Conservation (phyloP, 2,888 invertebrate genomes). For the Aplocera efformata region DNA sequence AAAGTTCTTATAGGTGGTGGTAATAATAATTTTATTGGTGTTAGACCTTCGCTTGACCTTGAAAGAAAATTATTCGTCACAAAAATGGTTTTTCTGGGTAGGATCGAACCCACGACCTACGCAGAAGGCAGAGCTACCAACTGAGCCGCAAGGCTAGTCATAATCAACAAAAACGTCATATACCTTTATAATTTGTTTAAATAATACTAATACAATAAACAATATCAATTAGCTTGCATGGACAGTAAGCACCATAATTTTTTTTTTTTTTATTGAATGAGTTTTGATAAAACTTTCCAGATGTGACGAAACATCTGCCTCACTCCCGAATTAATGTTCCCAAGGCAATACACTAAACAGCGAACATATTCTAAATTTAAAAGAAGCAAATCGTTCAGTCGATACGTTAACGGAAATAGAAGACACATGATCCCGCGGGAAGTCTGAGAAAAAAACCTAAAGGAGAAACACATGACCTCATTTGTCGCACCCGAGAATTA, state of each 20-base stretch:
- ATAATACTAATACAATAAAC: conserved; percentile 5
- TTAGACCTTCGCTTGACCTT: too few species aligned
- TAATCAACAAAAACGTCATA: too few species aligned
- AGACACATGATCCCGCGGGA: conserved; percentile 79
- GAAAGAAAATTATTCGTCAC: too few species aligned
- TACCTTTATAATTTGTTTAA: too few species aligned
- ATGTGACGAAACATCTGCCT: conserved; percentile 66
- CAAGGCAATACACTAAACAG: conserved; percentile 73
- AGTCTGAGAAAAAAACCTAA: conserved; percentile 70
- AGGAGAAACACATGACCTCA: conserved; percentile 80
- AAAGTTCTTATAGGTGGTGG: too few species aligned
- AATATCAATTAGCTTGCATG: conserved; percentile 17
- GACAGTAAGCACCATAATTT: conserved; percentile 14
- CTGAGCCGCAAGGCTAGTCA: too few species aligned
- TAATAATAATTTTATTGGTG: too few species aligned
- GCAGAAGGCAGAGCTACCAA: too few species aligned
- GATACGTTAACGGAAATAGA: conserved; percentile 78
- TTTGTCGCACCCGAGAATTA: conserved; percentile 76
- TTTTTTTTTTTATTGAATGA: conserved; percentile 18
- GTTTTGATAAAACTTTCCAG: conserved; percentile 51
- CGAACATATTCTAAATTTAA: conserved; percentile 75
- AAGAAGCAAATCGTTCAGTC: conserved; percentile 74
- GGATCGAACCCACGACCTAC: too few species aligned
- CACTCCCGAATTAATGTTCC: conserved; percentile 65
- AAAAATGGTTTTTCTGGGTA: too few species aligned